Conservation (phyloP, 92 coral and sea anemone genomes). For the Porites lobata region DNA sequence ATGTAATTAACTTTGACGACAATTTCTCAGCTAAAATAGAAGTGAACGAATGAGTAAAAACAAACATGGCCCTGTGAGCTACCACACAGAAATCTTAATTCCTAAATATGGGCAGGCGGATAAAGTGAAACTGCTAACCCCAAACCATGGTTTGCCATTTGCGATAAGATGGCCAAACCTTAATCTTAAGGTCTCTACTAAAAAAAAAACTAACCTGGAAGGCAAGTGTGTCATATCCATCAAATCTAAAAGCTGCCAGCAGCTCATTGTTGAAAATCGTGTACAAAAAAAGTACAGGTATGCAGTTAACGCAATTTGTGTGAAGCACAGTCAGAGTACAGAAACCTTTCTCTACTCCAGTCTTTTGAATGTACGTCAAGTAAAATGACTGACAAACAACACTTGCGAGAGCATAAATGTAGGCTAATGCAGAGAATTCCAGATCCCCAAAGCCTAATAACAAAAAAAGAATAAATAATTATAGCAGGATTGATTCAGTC, state of each 20-base stretch:
- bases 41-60: no score
- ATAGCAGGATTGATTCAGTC: neutral
- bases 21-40: no score
- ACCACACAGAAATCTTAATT: no score
- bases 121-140: no score
- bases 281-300: conserved; percentile 81
- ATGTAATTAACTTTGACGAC: no score
- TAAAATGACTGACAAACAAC: conserved; percentile 91
- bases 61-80: no score
- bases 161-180: no score
- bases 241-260: conserved; percentile 55
- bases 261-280: conserved; percentile 69
- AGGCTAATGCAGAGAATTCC: conserved; percentile 77
- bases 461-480: conserved; percentile 1
- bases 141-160: no score
- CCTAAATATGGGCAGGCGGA: no score
- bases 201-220: conserved; percentile 20
- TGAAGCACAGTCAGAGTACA: conserved; percentile 85
- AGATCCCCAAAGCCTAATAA: conserved; percentile 87
- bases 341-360: conserved; percentile 86
- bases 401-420: conserved; percentile 87
- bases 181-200: neutral
- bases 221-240: conserved; percentile 5
- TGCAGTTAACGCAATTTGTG: conserved; percentile 88
- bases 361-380: conserved; percentile 89